Evolutionary conservation across 2,888 invertebrate species (phyloP), one percentile per base, ranked within the genome.

Genomic region (Pilophorus perplexus): DNA sequence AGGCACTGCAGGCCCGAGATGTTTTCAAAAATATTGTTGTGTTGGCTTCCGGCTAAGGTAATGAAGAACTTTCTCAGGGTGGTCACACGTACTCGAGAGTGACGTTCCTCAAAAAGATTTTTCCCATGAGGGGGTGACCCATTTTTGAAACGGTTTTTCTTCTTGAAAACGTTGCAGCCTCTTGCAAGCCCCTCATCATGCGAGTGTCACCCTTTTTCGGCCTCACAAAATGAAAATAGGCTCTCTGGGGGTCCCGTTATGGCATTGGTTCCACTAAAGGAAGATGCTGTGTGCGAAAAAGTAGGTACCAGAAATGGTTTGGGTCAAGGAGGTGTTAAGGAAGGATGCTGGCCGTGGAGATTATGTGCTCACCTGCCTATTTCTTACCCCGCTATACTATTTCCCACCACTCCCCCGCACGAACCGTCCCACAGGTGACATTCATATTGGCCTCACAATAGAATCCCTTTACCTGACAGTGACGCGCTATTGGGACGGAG

Each of bases 311-410:
- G 12, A 33, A 8, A 33, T 33, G 6, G 27, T 27, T 16, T 27
- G 8, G 50, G 52, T 52, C 52, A 52, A 52, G 52, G 52, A 52
- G 52, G 52, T 52, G 52, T 25, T 20, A 50, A 50, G 10, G 44
- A 16, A 28, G 2, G 3, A 2, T 14, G 52, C 52, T 18, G 52
- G 25, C 8, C 27, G 33, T 33, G 14, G 50, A 52, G 52, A 52
- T 52, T 52, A 52, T 52, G 52, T 52, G 52, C 27, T 52, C 52
- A 52, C 52, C 52, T 52, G 52, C 52, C 28, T 2, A n/a, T 28
- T 25, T 25, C 25, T 20, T 25, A 18, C 33, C 27, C 18, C 52
- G 27, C 44, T 52, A 52, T 28, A 6, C 33, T 33, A 12, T 33
- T 33, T 33, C 12, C 33, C 6, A 33, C 6, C 12, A 33, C 6